A percentile compares a stretch with the other conserved stretches of the same genome.
Conservation (phyloP, 2,113 vertebrate genomes). For the Toxotes jaculatrix region DNA sequence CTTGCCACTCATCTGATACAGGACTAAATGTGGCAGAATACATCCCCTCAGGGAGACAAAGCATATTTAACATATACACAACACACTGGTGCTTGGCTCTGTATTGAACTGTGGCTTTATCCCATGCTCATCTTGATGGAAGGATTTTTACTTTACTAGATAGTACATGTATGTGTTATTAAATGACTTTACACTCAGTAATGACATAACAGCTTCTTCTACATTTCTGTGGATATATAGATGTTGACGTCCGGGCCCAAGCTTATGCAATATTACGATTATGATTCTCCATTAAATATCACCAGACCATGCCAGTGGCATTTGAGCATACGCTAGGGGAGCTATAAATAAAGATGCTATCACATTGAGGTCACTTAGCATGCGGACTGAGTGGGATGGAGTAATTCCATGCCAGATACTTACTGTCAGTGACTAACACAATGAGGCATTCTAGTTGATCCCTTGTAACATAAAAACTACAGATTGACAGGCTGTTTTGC, state of each 20-base stretch:
- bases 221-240: conserved; percentile 35
- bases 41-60: conserved; percentile 38
- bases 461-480: conserved; percentile 12
- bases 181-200: conserved; percentile 46
- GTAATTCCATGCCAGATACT: conserved; percentile 44
- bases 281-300: conserved; percentile 53
- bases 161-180: conserved; percentile 27
- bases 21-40: conserved; percentile 38
- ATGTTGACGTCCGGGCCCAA: conserved; percentile 36
- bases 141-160: conserved; percentile 55
- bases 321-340: conserved; percentile 7
- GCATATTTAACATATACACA: conserved; percentile 44
- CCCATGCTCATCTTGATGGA: conserved; percentile 27
- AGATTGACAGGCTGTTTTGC: conserved; percentile 3
- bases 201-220: conserved; percentile 63
- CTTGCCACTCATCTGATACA: conserved; percentile 40
- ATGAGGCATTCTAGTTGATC: conserved; percentile 12
- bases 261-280: conserved; percentile 56
- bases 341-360: conserved; percentile 57
- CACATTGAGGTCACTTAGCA: conserved; percentile 17
- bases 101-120: conserved; percentile 28
- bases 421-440: conserved; percentile 22
- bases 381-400: neutral
- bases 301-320: conserved; percentile 7
- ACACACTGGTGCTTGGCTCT: conserved; percentile 13